Conservation (phyloP, 2,888 invertebrate genomes). For the Pycnomerus fuliginosus region DNA sequence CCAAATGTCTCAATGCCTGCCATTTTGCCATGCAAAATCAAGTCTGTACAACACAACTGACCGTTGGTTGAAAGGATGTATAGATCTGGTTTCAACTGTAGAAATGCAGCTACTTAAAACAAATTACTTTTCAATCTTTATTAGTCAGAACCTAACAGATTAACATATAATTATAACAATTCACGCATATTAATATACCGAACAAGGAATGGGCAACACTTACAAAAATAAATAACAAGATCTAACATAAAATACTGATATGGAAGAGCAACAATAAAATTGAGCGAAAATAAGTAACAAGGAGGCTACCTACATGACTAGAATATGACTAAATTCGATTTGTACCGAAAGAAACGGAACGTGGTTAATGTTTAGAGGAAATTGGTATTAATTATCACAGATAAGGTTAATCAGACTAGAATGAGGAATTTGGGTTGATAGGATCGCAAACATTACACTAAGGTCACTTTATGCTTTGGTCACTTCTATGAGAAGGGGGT, state of each 20-base stretch:
- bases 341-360: constrained; percentile 1
- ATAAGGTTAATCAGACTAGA: constrained; percentile 52
- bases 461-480: constrained; percentile 56
- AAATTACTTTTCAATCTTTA: too few species aligned
- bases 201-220: constrained; percentile 13
- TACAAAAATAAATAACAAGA: constrained; percentile 10
- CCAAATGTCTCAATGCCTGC: too few species aligned
- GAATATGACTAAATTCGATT: background rate
- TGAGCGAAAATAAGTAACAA: too few species aligned
- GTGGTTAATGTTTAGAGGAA: constrained; percentile 36
- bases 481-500: constrained; percentile 67
- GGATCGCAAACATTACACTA: constrained; percentile 32
- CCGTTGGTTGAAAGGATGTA: too few species aligned
- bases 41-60: too few species aligned
- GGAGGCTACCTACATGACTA: too few species aligned
- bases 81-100: too few species aligned
- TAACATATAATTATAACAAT: too few species aligned
- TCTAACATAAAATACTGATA: constrained; percentile 10
- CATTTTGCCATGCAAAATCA: too few species aligned
- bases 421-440: constrained; percentile 2
- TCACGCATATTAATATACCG: too few species aligned
- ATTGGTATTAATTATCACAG: constrained; percentile 54
- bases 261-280: constrained; percentile 4
- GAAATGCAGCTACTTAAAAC: too few species aligned
- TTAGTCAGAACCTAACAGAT: too few species aligned